These are phyloP conservation scores for Aphaenogaster rudis DNA, from an alignment of 1,140 invertebrate species.

Conservation along the genomic window DNA sequence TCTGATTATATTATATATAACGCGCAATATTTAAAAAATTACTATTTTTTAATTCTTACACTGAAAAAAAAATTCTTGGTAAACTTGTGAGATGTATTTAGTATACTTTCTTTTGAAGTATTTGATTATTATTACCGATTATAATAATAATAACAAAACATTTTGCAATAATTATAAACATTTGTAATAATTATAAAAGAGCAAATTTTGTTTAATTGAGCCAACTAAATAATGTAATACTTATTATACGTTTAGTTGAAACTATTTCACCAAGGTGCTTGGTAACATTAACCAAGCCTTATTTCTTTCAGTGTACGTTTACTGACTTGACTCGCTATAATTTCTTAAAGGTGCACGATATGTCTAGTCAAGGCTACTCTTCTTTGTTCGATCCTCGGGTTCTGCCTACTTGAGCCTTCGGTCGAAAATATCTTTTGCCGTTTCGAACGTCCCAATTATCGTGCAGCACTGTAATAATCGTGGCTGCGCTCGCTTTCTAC, in stretches of 20 bases:
- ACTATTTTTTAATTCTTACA: neutral
- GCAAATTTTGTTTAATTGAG: too few relatives aligned
- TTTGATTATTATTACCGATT: too few relatives aligned
- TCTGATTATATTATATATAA: neutral
- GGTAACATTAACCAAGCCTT: too few relatives aligned
- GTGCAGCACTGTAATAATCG: slow-evolving; percentile 21
- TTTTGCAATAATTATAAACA: too few relatives aligned
- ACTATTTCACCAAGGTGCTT: too few relatives aligned
- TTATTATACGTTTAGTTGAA: too few relatives aligned
- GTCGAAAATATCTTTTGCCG: neutral
- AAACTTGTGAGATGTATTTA: too few relatives aligned
- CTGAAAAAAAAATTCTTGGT: too few relatives aligned
- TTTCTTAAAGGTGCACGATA: neutral
- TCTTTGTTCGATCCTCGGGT: neutral
- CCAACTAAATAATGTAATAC: too few relatives aligned
- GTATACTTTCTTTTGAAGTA: too few relatives aligned
- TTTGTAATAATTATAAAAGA: too few relatives aligned
- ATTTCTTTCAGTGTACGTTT: neutral
- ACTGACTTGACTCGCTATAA: neutral
- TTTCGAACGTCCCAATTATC: slow-evolving; percentile 1
- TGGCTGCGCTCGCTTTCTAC: slow-evolving; percentile 20
- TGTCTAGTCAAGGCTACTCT: slow-evolving; percentile 5
- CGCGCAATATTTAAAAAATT: neutral
- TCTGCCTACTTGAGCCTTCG: neutral
- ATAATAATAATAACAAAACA: too few relatives aligned